Conservation (phyloP, 1,140 invertebrate genomes). For the Musca vetustissima region DNA sequence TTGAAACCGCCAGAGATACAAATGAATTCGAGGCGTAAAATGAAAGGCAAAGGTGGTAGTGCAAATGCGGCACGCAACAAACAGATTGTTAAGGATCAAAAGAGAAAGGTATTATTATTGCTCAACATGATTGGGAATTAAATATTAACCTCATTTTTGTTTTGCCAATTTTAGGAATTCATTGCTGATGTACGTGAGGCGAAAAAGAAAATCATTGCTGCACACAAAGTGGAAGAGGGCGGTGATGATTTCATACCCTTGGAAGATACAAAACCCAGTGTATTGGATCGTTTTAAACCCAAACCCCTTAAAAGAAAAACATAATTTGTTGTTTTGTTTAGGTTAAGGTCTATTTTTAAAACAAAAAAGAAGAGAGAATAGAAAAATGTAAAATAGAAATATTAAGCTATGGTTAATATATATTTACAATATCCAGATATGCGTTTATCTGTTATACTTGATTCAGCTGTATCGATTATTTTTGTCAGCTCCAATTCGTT, state of each 20-base stretch:
- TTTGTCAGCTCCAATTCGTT: slow-evolving; percentile 14
- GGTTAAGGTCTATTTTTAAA: slow-evolving; percentile 9
- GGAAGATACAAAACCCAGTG: slow-evolving; percentile 31
- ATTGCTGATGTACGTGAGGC: slow-evolving; percentile 56
- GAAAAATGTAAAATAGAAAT: background rate
- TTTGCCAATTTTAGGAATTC: slow-evolving; percentile 60
- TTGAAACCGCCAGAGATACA: slow-evolving; percentile 77
- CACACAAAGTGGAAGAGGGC: slow-evolving; percentile 10
- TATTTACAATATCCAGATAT: slow-evolving; percentile 38
- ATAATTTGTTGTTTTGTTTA: slow-evolving; percentile 8
- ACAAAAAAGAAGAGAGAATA: too few relatives aligned
- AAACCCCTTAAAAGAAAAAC: slow-evolving; percentile 34
- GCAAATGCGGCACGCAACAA: slow-evolving; percentile 75
- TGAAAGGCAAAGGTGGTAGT: slow-evolving; percentile 76
- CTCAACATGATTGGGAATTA: slow-evolving; percentile 19
- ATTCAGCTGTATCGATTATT: slow-evolving; percentile 25
- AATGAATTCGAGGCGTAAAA: slow-evolving; percentile 73
- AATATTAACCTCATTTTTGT: slow-evolving; percentile 31
- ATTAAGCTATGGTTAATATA: slow-evolving; percentile 30
- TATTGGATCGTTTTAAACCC: slow-evolving; percentile 49
- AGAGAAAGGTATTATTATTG: slow-evolving; percentile 64
- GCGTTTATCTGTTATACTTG: slow-evolving; percentile 28
- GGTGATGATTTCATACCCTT: slow-evolving; percentile 22
- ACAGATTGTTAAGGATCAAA: slow-evolving; percentile 73
- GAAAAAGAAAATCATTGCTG: slow-evolving; percentile 39